phyloP scores from a whole-genome alignment of 1,140 invertebrate species.

The Hyposmocoma kahamanoa region DNA sequence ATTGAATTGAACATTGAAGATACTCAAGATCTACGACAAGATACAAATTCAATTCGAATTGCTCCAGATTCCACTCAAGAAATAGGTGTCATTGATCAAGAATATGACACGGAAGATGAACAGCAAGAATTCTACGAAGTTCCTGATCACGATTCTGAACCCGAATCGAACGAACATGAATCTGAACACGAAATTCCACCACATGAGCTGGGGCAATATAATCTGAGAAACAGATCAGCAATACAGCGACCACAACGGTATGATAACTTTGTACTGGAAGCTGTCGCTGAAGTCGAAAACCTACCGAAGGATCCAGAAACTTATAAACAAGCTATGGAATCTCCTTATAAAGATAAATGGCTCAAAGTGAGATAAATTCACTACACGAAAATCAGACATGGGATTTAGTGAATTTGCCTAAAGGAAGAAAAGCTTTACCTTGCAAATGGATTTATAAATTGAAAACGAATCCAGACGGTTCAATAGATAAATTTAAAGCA shows the following conservation, averaged over 20 bases:
- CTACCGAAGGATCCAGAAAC: slow-evolving; percentile 1
- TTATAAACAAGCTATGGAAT: slow-evolving; percentile 7
- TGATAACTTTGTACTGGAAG: slow-evolving; percentile 4
- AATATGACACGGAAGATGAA: not conserved
- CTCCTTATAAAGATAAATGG: slow-evolving; percentile 15
- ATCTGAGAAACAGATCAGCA: slow-evolving; percentile 3
- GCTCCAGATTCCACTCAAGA: slow-evolving; percentile 1
- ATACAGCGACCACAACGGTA: not conserved
- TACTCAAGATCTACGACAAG: not conserved
- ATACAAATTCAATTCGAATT: not conserved
- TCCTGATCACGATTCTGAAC: not conserved
- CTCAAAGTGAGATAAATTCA: slow-evolving; percentile 15
- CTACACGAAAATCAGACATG: slow-evolving; percentile 17
- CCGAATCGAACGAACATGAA: not conserved
- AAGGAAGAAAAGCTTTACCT: slow-evolving; percentile 27
- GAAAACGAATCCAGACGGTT: slow-evolving; percentile 34
- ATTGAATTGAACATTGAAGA: not conserved
- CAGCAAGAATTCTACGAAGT: not conserved
- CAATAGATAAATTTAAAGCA: slow-evolving; percentile 46
- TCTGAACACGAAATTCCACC: not conserved
- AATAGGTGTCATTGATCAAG: not conserved
- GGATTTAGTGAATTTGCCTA: slow-evolving; percentile 26
- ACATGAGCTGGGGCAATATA: not conserved
- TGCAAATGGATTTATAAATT: slow-evolving; percentile 51
- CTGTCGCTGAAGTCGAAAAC: slow-evolving; percentile 6